Base-by-base conservation (phyloP, 2,797 vertebrate species). In the Thaleichthys pacificus region DNA sequence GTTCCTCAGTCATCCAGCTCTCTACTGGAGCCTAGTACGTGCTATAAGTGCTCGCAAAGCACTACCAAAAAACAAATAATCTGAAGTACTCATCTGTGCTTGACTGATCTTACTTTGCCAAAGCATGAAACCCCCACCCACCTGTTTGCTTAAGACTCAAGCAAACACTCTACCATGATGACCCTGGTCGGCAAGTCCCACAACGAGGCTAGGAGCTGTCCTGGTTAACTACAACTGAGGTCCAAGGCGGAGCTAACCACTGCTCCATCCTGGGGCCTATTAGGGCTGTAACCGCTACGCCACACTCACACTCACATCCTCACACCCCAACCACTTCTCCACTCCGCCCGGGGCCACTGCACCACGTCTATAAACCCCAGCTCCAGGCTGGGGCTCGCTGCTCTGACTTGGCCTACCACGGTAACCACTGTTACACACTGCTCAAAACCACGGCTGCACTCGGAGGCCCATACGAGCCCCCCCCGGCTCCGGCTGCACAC, bases 311-410 rank as follows among this genome's bases (percentile, higher is more conserved):
- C 38, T 42, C 38, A 42, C 38, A 42, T 42, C 11, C 38, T 42
- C 38, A 42, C 38, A 42, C 38, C 38, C 38, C 38, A 42, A 42
- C 38, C 38, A 42, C 82, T 77, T 80, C 75, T 78, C 80, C 86
- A 87, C 85, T 87, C 83, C 38, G 12, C 38, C 38, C 38, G 9
- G 1, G 38, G 49, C 89, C 72, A 72, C 85, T 88, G 89, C 86
- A 42, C 87, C 82, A 85, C 79, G 74, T 84, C 80, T 81, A 82
- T 7, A 91, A 91, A 91, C 89, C 87, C 26, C 88, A 6, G 75
- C 84, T 85, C 79, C 71, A 68, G 78, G 76, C 82, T 72, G 82
- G 82, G 83, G 88, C 86, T 83, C 86, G 86, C 83, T 82, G 65
- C 42, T 66, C n/a, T 42, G n/a, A 12, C 21, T 21, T 83, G 87